Evolutionary conservation across 2,888 invertebrate species (phyloP), one percentile per base, ranked within the genome.

Genomic region (Temnothorax rugatulus): DNA sequence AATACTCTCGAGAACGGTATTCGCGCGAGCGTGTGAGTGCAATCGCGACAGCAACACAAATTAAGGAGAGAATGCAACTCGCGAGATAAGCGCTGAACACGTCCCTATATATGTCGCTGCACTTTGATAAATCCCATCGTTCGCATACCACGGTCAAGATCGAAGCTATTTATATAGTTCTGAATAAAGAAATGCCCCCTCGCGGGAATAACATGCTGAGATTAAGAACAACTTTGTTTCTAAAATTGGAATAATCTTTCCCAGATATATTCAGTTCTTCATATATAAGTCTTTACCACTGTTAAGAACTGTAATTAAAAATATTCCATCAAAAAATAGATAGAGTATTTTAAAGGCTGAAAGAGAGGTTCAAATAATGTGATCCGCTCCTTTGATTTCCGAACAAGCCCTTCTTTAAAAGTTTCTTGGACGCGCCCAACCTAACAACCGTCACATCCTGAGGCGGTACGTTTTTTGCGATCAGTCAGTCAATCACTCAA

Each of bases 341-440:
- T 38, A 34, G 13, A 1, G 3, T 38, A 8, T 4, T 34, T 73
- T 41, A 18, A 59, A 44, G 18, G 13, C 7, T 75, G 2, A 54
- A 71, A 44, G 7, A 73, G n/a, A 44, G 54, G 9, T 5, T 21
- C 41, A 34, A 15, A 15, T 54, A 54, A 66, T 44, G 8, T 29
- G 41, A 57, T 44, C n/a, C n/a, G 7, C 21, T 73, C 11, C 21
- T 74, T 1, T 61, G 61, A 73, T 52, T 61, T 44, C 18, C 66
- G 64, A 83, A 75, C 69, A 54, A 83, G 73, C 71, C 47, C 44
- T 47, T 25, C 61, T 61, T 41, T 71, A 75, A 83, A 83, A 59
- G 44, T 61, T 69, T 50, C 50, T 63, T 25, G 76, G 38, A 63
- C 75, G 38, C 21, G 50, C 21, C 64, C 50, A 63, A 50, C 21